Base-by-base conservation (phyloP, 2,888 invertebrate species). In the Notodonta ziczac region DNA sequence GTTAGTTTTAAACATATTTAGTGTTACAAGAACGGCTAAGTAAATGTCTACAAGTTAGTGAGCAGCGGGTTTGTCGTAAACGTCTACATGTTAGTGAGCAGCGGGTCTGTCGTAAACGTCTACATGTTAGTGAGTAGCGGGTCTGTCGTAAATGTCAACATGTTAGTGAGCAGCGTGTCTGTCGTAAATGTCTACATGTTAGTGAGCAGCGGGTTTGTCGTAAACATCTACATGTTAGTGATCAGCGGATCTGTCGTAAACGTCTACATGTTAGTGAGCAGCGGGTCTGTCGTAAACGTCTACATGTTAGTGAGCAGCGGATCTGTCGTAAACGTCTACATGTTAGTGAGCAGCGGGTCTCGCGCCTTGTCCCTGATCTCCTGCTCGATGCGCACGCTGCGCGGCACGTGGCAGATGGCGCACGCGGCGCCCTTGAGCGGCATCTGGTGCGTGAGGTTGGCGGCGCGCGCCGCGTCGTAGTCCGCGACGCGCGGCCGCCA, bases 401-500 rank as follows among this genome's bases (percentile, higher is more conserved):
- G 75, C 0, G 92, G 93, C 4, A 88, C 66, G 10, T 72, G 74
- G 62, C 80, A 76, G 0, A 62, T 56, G n/a, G 63, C 56, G 66
- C 89, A 91, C 0, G 81, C 62, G 35, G 63, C 60, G 10, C 84
- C 69, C 54, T 79, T 82, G 8, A 73, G 42, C 0, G 87, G 86
- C 76, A 90, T 76, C 66, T 88, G 90, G 67, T 91, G 85, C 12
- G 72, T 80, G 10, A 88, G 71, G 73, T 87, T 88, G 44, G 85
- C 69, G 0, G 89, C 89, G 2, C 90, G 81, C 1, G 84, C 86
- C 0, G 87, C 82, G 65, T 89, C 84, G 66, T 85, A 90, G 74
- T 90, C 89, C 0, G 60, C 70, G 32, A 83, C 79, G 0, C 90
- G 86, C 0, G 93, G 91, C 7, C 82, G 79, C 93, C 93, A 92